These are phyloP conservation scores for Cryptus armator DNA, from an alignment of 2,888 invertebrate genomes.

Conservation along the genomic window DNA sequence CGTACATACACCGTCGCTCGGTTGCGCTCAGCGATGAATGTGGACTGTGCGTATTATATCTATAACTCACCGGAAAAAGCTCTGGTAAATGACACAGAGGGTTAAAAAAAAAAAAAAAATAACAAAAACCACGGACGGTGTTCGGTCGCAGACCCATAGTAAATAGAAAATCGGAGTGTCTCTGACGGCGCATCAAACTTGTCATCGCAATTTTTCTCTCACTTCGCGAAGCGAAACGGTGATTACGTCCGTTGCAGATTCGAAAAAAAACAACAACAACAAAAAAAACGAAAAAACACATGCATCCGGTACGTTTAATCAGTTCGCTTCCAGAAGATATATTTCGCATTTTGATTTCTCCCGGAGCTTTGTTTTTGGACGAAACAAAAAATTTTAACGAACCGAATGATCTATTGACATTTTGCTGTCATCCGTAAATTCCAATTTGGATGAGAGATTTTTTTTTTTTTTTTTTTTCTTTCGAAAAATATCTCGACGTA, in stretches of 20 bases:
- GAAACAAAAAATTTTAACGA: neutral
- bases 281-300: neutral
- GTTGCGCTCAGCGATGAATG: constrained; percentile 32
- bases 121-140: neutral
- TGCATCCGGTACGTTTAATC: neutral
- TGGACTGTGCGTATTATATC: constrained; percentile 6
- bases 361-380: neutral
- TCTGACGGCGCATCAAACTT: constrained; percentile 24
- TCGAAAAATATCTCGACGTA: neutral
- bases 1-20: constrained; percentile 20
- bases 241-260: constrained; percentile 11
- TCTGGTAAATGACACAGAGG: constrained; percentile 12
- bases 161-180: constrained; percentile 14
- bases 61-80: constrained; percentile 8
- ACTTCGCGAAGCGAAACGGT: constrained; percentile 35
- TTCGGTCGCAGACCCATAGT: neutral
- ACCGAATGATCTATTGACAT: too few species aligned
- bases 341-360: neutral
- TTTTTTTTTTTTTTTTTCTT: neutral
- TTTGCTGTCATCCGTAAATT: too few species aligned
- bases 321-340: neutral
- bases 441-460: too few species aligned
- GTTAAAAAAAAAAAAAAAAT: constrained; percentile 22
- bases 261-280: neutral
- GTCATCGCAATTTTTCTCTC: constrained; percentile 41